Evolutionary conservation across 2,888 invertebrate species (phyloP).

Genomic region (Podotricha telesiphe): DNA sequence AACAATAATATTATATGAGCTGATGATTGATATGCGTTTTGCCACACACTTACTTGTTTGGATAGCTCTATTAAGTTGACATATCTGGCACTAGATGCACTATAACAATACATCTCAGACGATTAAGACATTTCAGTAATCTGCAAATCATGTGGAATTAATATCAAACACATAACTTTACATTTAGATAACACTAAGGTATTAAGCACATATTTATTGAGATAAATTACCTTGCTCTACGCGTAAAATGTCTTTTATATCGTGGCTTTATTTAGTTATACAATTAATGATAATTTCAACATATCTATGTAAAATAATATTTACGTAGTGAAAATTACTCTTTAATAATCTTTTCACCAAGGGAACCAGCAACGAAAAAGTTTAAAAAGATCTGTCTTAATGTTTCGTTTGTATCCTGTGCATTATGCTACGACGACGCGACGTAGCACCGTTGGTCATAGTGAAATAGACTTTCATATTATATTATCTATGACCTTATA

Average conservation of each 20-base stretch:
- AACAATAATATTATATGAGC: constrained; percentile 24
- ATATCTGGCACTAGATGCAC: constrained; percentile 11
- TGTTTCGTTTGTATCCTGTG: not conserved
- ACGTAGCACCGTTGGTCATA: constrained; percentile 28
- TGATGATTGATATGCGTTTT: constrained; percentile 33
- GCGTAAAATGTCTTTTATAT: too few species aligned
- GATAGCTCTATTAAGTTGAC: constrained; percentile 28
- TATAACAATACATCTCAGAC: constrained; percentile 16
- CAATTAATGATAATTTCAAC: too few species aligned
- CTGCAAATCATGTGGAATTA: constrained; percentile 19
- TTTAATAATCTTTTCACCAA: not conserved
- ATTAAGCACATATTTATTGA: not conserved
- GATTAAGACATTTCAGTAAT: constrained; percentile 15
- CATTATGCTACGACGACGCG: constrained; percentile 32
- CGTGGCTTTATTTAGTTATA: too few species aligned
- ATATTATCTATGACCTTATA: not conserved
- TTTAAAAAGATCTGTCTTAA: constrained; percentile 33
- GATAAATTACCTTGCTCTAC: not conserved
- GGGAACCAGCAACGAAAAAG: not conserved
- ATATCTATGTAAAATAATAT: too few species aligned
- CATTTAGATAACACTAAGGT: not conserved
- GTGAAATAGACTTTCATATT: not conserved
- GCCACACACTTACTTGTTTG: constrained; percentile 26
- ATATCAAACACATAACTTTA: constrained; percentile 1
- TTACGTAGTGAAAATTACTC: too few species aligned